Percentiles rank a stretch among this genome's conserved stretches.
phyloP scores from a whole-genome alignment of 2,113 vertebrate species.

The Echinops telfairi region DNA sequence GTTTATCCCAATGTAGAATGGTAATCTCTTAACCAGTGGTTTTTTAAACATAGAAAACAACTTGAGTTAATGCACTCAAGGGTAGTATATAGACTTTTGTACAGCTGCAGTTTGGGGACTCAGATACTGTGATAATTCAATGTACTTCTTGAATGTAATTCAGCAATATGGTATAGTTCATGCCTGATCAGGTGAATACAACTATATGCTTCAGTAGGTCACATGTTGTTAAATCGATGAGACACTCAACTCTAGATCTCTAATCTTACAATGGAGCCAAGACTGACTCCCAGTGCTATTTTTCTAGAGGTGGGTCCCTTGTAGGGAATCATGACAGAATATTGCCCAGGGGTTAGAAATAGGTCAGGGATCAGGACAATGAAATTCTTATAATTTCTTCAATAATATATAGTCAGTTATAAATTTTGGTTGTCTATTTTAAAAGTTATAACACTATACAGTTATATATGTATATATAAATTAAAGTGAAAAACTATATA shows the following conservation, averaged over 20 bases:
- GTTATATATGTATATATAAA: too few species aligned
- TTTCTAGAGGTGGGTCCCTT: neutral
- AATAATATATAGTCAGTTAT: neutral
- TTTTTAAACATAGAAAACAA: slow-evolving; percentile 47
- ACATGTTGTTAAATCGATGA: neutral
- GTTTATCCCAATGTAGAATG: slow-evolving; percentile 16
- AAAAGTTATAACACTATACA: too few species aligned
- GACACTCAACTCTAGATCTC: neutral
- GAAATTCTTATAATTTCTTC: neutral
- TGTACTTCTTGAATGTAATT: neutral
- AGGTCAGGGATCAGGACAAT: neutral
- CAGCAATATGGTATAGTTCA: neutral
- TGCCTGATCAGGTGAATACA: neutral
- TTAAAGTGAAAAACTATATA: neutral
- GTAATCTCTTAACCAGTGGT: neutral
- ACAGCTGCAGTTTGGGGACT: neutral
- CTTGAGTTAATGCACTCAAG: slow-evolving; percentile 21
- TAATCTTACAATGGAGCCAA: neutral
- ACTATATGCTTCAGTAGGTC: neutral
- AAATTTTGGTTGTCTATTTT: too few species aligned
- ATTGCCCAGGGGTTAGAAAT: neutral
- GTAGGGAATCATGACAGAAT: neutral
- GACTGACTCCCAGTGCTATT: neutral
- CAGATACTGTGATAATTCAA: neutral
- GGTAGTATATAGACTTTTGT: slow-evolving; percentile 17